phyloP scores from a whole-genome alignment of 2,113 vertebrate species.

The Zapornia atra region DNA sequence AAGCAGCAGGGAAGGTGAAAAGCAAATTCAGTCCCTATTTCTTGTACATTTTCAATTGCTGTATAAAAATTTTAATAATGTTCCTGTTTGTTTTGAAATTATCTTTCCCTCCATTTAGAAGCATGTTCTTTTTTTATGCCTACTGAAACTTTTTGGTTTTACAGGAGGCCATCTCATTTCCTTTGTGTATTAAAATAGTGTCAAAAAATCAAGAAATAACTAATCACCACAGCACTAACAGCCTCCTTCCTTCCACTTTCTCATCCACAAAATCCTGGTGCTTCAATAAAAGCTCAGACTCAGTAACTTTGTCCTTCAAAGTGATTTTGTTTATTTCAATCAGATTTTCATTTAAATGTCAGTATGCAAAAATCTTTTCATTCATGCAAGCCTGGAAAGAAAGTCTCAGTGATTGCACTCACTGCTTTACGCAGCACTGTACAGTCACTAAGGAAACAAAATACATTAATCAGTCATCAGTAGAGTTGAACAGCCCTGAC shows the following conservation, averaged over 20 bases:
- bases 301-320: not conserved
- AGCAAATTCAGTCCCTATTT: not conserved
- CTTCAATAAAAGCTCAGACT: not conserved
- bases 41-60: not conserved
- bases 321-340: not conserved
- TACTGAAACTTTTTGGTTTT: not conserved
- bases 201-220: not conserved
- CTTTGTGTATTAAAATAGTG: not conserved
- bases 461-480: not conserved
- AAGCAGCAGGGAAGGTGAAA: not conserved
- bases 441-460: not conserved
- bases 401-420: not conserved
- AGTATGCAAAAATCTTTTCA: not conserved
- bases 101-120: not conserved
- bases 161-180: not conserved
- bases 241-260: not conserved
- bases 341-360: not conserved
- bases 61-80: not conserved
- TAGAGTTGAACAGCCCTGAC: slow-evolving; percentile 56
- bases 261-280: not conserved
- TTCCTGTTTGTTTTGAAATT: not conserved
- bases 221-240: not conserved
- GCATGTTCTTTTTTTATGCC: not conserved
- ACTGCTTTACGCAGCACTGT: not conserved
- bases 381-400: not conserved